phyloP scores from a whole-genome alignment of 2,888 invertebrate species.

The Furcula furcula region DNA sequence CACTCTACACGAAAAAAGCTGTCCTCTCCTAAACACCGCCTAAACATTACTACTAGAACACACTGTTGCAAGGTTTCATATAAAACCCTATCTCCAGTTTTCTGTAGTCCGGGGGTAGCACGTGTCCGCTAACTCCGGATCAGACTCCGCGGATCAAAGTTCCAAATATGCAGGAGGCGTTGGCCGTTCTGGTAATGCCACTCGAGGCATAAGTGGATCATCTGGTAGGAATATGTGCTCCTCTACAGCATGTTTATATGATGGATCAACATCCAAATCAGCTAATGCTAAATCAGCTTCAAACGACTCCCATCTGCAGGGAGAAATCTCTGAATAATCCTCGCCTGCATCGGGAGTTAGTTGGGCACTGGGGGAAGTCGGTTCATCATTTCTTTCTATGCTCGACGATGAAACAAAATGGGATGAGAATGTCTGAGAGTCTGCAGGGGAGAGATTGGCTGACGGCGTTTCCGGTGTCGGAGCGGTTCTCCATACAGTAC shows the following conservation, averaged over 20 bases:
- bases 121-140: conserved; percentile 64
- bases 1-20: conserved; percentile 59
- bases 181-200: conserved; percentile 78
- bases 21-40: conserved; percentile 47
- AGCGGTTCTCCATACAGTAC: conserved; percentile 70
- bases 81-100: conserved; percentile 47
- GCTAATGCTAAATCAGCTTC: conserved; percentile 83
- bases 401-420: conserved; percentile 82
- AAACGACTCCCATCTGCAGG: conserved; percentile 84
- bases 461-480: conserved; percentile 86
- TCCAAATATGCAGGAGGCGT: conserved; percentile 80
- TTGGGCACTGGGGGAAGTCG: conserved; percentile 81
- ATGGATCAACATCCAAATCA: conserved; percentile 83
- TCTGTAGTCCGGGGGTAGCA: conserved; percentile 55
- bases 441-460: conserved; percentile 83
- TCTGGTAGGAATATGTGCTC: conserved; percentile 83
- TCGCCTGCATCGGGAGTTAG: conserved; percentile 80
- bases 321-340: conserved; percentile 65
- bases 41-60: conserved; percentile 52
- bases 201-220: conserved; percentile 78
- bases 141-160: conserved; percentile 77
- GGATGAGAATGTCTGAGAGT: conserved; percentile 84
- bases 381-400: conserved; percentile 69
- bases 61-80: conserved; percentile 32
- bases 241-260: conserved; percentile 83